These are phyloP conservation scores for Conomelus anceps DNA, from an alignment of 2,888 invertebrate genomes.

Conservation along the genomic window DNA sequence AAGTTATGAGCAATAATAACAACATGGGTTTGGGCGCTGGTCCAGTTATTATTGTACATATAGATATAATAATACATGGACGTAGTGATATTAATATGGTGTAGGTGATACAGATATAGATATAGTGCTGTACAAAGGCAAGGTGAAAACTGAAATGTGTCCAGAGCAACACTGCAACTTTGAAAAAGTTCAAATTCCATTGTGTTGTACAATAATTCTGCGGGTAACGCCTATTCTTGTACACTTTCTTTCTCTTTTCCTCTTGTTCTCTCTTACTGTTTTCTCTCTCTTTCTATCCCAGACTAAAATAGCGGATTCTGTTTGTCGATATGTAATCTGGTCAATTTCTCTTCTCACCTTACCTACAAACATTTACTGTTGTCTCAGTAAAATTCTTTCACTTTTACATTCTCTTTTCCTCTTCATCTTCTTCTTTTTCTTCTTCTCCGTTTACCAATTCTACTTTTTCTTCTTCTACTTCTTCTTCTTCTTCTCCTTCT, in stretches of 20 bases:
- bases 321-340: neutral
- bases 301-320: neutral
- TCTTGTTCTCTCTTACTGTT: neutral
- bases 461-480: neutral
- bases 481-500: neutral
- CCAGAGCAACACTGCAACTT: neutral
- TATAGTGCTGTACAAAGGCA: neutral
- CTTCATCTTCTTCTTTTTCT: neutral
- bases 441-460: neutral
- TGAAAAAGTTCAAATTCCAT: neutral
- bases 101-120: neutral
- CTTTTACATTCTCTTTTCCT: neutral
- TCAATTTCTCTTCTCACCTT: neutral
- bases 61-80: neutral
- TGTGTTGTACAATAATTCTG: neutral
- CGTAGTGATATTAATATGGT: neutral
- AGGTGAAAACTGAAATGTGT: neutral
- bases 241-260: neutral
- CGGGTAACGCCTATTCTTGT: neutral
- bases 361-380: neutral
- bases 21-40: neutral
- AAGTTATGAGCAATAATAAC: neutral
- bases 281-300: neutral
- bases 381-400: too few relatives aligned
- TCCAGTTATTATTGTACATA: neutral